phyloP scores from a whole-genome alignment of 1,140 invertebrate genomes.

The Tenebrio molitor region DNA sequence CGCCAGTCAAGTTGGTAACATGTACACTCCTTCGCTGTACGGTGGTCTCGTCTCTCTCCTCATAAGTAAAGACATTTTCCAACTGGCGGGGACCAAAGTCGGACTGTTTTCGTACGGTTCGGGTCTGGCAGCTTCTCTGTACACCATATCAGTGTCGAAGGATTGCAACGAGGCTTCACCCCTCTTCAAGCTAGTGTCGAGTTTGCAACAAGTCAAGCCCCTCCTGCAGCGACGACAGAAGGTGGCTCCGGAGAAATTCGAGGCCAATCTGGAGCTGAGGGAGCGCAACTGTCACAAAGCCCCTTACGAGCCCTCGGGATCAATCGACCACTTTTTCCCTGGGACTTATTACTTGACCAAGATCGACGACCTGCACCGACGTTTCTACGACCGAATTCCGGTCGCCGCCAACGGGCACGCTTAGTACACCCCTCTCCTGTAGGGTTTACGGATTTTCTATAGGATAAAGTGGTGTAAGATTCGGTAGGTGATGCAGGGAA shows the following conservation, averaged over 20 bases:
- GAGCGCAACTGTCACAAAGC: slow-evolving; percentile 83
- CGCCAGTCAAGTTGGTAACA: slow-evolving; percentile 95
- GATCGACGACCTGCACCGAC: slow-evolving; percentile 89
- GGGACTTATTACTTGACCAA: slow-evolving; percentile 92
- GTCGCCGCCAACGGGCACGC: slow-evolving; percentile 55
- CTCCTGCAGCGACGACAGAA: slow-evolving; percentile 79
- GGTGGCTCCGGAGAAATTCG: slow-evolving; percentile 83
- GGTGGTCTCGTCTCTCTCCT: slow-evolving; percentile 91
- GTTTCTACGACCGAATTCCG: slow-evolving; percentile 75
- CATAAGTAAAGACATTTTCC: slow-evolving; percentile 74
- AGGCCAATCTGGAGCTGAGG: slow-evolving; percentile 82
- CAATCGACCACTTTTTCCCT: slow-evolving; percentile 80
- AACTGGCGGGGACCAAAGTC: slow-evolving; percentile 84
- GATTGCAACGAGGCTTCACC: slow-evolving; percentile 70
- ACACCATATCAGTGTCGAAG: slow-evolving; percentile 84
- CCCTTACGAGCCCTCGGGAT: slow-evolving; percentile 84
- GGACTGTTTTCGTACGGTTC: slow-evolving; percentile 98
- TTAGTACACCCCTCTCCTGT: too few relatives aligned
- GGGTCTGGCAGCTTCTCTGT: slow-evolving; percentile 96
- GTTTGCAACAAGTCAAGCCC: slow-evolving; percentile 77
- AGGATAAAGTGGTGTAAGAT: not conserved
- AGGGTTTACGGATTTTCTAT: slow-evolving; percentile 1
- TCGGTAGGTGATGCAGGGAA: not conserved
- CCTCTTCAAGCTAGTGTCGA: slow-evolving; percentile 76
- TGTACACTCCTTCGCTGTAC: slow-evolving; percentile 99